Percentiles rank a stretch among this genome's conserved stretches.
Evolutionary conservation across 2,113 vertebrate genomes (phyloP).

Genomic region (Cyanoramphus novaezelandiae): DNA sequence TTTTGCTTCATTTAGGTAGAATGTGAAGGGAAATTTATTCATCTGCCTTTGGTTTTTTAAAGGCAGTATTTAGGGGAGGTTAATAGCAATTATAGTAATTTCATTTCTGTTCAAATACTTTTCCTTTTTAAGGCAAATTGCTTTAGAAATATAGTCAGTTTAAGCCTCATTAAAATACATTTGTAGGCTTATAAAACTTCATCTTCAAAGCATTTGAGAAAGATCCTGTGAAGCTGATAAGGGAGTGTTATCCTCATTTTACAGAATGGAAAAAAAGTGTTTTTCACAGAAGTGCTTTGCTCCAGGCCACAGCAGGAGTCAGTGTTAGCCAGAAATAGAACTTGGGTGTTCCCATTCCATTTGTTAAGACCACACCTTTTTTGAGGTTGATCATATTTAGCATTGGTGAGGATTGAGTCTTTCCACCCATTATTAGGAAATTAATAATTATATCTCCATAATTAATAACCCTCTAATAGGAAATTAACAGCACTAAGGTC

Average conservation of each 20-base stretch:
- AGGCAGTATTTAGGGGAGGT: background rate
- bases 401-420: constrained; percentile 20
- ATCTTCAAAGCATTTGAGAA: constrained; percentile 62
- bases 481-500: background rate
- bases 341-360: constrained; percentile 59
- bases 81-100: background rate
- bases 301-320: constrained; percentile 62
- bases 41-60: background rate
- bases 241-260: constrained; percentile 62
- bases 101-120: background rate
- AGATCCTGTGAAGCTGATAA: constrained; percentile 63
- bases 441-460: constrained; percentile 31
- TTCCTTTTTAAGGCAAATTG: constrained; percentile 22
- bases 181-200: constrained; percentile 58
- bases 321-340: constrained; percentile 65
- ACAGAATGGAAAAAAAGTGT: constrained; percentile 51
- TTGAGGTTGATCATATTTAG: constrained; percentile 40
- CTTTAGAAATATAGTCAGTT: constrained; percentile 25
- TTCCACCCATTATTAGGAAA: constrained; percentile 40
- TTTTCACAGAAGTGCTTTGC: constrained; percentile 62
- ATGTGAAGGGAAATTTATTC: background rate
- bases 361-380: constrained; percentile 62
- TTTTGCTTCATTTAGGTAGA: background rate
- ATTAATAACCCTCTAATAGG: constrained; percentile 32
- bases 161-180: constrained; percentile 52